phyloP scores from a whole-genome alignment of 2,113 vertebrate species.

The Delphinapterus leucas region DNA sequence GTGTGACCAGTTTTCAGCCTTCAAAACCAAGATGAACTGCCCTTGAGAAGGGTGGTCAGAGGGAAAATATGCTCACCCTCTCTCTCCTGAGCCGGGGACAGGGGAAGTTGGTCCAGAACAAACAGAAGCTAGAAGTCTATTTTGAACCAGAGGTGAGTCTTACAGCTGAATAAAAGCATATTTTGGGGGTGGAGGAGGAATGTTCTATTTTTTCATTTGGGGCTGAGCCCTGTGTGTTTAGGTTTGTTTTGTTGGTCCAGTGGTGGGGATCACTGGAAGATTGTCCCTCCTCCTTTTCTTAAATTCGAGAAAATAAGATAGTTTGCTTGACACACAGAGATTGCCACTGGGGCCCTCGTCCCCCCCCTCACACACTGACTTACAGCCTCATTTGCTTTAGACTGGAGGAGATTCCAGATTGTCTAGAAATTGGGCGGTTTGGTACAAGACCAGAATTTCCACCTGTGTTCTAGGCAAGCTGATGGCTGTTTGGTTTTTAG shows the following conservation, averaged over 20 bases:
- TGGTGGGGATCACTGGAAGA: neutral
- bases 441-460: slow-evolving; percentile 49
- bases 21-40: slow-evolving; percentile 56
- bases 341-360: neutral
- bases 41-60: slow-evolving; percentile 4
- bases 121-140: slow-evolving; percentile 83
- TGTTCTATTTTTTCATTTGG: neutral
- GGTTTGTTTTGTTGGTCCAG: neutral
- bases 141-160: slow-evolving; percentile 85
- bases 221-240: neutral
- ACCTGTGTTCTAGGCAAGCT: slow-evolving; percentile 35
- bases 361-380: neutral
- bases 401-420: neutral
- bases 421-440: slow-evolving; percentile 14
- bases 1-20: slow-evolving; percentile 59
- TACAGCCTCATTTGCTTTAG: neutral
- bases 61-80: slow-evolving; percentile 80
- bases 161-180: neutral
- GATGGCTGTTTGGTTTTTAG: neutral
- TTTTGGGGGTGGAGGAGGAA: neutral
- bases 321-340: neutral
- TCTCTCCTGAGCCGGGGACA: slow-evolving; percentile 86
- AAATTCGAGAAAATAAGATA: neutral
- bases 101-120: slow-evolving; percentile 77
- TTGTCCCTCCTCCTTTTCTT: neutral